phyloP scores from a whole-genome alignment of 2,888 invertebrate genomes.

The Catocala sponsa region DNA sequence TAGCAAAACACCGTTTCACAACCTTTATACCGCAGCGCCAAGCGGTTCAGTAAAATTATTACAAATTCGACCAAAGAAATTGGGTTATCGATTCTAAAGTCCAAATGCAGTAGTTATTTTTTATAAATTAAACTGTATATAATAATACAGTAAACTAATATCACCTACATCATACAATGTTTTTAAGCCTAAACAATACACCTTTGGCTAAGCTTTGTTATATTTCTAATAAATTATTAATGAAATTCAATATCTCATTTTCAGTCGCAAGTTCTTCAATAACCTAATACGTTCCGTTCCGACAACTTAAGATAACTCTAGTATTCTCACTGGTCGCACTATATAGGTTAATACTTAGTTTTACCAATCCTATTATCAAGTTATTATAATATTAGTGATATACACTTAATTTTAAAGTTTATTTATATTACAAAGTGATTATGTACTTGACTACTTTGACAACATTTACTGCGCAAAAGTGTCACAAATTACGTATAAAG shows the following conservation, averaged over 20 bases:
- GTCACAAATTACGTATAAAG: slow-evolving; percentile 17
- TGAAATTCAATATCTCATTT: slow-evolving; percentile 48
- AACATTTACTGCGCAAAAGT: too few relatives aligned
- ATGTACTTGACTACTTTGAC: too few relatives aligned
- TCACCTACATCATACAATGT: slow-evolving; percentile 28
- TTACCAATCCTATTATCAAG: neutral
- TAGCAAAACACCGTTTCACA: slow-evolving; percentile 31
- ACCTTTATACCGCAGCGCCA: slow-evolving; percentile 36
- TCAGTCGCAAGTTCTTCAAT: slow-evolving; percentile 39
- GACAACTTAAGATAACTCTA: slow-evolving; percentile 9
- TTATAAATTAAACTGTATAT: slow-evolving; percentile 42
- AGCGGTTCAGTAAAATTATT: slow-evolving; percentile 27
- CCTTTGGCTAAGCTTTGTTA: slow-evolving; percentile 30
- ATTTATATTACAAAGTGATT: too few relatives aligned
- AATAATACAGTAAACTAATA: slow-evolving; percentile 34
- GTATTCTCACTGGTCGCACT: neutral
- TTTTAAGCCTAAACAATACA: slow-evolving; percentile 34
- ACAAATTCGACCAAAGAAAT: slow-evolving; percentile 50
- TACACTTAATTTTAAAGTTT: too few relatives aligned
- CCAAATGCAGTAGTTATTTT: slow-evolving; percentile 58
- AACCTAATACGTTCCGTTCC: slow-evolving; percentile 37
- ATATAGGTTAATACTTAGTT: too few relatives aligned
- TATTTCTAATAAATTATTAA: slow-evolving; percentile 39
- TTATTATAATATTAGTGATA: neutral
- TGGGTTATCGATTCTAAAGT: slow-evolving; percentile 84